phyloP scores from a whole-genome alignment of 2,113 vertebrate species.

The Atlantisia rogersi region DNA sequence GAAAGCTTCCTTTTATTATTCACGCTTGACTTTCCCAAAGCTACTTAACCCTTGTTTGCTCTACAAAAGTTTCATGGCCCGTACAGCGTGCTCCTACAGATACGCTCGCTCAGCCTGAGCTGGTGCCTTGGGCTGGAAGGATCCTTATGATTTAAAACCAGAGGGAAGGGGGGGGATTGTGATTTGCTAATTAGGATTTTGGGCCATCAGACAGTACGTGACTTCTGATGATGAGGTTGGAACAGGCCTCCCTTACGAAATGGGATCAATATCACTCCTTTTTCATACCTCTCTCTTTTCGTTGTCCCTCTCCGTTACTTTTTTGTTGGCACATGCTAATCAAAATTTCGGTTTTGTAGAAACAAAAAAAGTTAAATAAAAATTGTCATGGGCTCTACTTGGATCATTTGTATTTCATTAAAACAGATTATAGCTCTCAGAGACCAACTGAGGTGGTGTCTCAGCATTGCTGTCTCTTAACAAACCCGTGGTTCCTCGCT shows the following conservation, averaged over 20 bases:
- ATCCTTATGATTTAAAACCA: conserved; percentile 5
- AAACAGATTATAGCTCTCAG: conserved; percentile 39
- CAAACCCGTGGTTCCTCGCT: conserved; percentile 54
- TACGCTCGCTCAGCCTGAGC: background rate
- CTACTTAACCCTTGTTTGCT: background rate
- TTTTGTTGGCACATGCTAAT: conserved; percentile 75
- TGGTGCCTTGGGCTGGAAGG: background rate
- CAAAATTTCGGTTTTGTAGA: conserved; percentile 51
- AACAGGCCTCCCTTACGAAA: conserved; percentile 32
- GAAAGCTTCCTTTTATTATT: background rate
- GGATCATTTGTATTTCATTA: conserved; percentile 43
- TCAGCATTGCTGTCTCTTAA: conserved; percentile 50
- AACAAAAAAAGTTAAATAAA: conserved; percentile 59
- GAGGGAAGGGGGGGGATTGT: background rate
- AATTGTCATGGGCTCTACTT: conserved; percentile 10
- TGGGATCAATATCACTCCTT: conserved; percentile 47
- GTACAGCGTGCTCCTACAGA: conserved; percentile 70
- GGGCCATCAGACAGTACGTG: conserved; percentile 8
- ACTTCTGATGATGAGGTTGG: conserved; percentile 30
- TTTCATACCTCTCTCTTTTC: conserved; percentile 34
- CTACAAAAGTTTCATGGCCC: background rate
- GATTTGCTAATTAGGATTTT: background rate
- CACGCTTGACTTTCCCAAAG: background rate
- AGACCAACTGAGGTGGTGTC: conserved; percentile 42
- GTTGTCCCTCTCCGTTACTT: conserved; percentile 62